Conservation (phyloP, 2,888 invertebrate species). For the Pogonocherus hispidulus region DNA sequence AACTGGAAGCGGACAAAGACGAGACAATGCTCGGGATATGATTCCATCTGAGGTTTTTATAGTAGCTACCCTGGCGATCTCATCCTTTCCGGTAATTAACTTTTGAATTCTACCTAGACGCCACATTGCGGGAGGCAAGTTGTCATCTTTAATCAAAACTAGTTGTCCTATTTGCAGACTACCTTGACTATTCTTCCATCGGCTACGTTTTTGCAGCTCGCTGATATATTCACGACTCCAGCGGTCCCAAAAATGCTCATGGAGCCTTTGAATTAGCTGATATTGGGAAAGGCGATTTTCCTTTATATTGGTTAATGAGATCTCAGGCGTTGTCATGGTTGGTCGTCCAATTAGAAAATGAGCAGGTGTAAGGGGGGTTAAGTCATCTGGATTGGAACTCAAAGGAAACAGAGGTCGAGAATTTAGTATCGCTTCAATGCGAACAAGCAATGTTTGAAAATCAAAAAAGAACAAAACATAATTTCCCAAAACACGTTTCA, state of each 20-base stretch:
- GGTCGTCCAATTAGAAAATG: constrained; percentile 56
- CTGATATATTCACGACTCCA: constrained; percentile 55
- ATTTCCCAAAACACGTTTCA: constrained; percentile 48
- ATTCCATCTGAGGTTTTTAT: constrained; percentile 52
- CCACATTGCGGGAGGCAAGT: constrained; percentile 56
- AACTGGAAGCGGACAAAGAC: constrained; percentile 50
- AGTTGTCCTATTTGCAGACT: constrained; percentile 51
- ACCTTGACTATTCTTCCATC: constrained; percentile 40
- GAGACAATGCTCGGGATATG: constrained; percentile 41
- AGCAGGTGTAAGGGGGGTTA: constrained; percentile 52
- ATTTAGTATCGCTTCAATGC: constrained; percentile 57
- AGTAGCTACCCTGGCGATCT: constrained; percentile 52
- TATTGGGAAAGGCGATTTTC: constrained; percentile 43
- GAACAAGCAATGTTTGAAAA: constrained; percentile 51
- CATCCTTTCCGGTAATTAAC: constrained; percentile 55
- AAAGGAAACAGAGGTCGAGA: constrained; percentile 53
- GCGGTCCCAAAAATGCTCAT: constrained; percentile 54
- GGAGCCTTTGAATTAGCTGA: constrained; percentile 49
- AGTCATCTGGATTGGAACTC: constrained; percentile 51
- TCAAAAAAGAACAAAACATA: constrained; percentile 53
- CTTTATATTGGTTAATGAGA: constrained; percentile 36
- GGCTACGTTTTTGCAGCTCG: constrained; percentile 48
- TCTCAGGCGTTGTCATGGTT: constrained; percentile 46
- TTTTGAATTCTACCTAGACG: constrained; percentile 44
- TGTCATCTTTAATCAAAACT: constrained; percentile 58